Percentiles rank a stretch among this genome's conserved stretches.
phyloP scores from a whole-genome alignment of 2,113 vertebrate genomes.

The Macrotus californicus region DNA sequence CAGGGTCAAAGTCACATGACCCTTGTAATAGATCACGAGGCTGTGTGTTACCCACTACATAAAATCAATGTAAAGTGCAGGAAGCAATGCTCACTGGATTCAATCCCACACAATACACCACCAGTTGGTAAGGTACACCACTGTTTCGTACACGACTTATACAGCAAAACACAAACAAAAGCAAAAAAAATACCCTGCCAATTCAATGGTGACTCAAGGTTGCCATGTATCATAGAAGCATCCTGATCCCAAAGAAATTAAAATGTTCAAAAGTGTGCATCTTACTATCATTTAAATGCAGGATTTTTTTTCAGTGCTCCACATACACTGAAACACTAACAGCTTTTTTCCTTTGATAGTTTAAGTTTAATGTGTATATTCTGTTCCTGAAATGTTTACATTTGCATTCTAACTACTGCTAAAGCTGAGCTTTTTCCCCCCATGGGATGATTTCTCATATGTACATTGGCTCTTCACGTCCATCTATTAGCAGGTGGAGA shows the following conservation, averaged over 20 bases:
- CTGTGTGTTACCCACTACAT: background rate
- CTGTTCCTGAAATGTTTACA: background rate
- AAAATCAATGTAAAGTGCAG: conserved; percentile 4
- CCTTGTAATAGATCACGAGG: background rate
- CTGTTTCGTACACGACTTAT: background rate
- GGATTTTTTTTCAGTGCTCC: background rate
- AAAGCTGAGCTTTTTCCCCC: background rate
- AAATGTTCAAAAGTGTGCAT: background rate
- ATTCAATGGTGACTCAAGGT: background rate
- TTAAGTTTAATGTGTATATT: background rate
- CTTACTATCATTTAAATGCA: conserved; percentile 15
- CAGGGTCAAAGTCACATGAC: background rate
- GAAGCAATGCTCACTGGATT: background rate
- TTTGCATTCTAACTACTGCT: background rate
- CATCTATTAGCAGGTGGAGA: background rate
- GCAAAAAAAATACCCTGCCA: background rate
- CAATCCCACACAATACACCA: background rate
- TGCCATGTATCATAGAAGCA: background rate
- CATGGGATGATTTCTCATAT: background rate
- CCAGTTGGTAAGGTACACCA: background rate
- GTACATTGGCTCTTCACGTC: background rate
- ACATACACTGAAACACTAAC: background rate
- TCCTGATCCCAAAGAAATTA: background rate
- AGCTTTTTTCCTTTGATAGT: background rate
- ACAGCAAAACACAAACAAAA: background rate